Conservation (phyloP, 2,888 invertebrate genomes). For the Mythimna pallens region DNA sequence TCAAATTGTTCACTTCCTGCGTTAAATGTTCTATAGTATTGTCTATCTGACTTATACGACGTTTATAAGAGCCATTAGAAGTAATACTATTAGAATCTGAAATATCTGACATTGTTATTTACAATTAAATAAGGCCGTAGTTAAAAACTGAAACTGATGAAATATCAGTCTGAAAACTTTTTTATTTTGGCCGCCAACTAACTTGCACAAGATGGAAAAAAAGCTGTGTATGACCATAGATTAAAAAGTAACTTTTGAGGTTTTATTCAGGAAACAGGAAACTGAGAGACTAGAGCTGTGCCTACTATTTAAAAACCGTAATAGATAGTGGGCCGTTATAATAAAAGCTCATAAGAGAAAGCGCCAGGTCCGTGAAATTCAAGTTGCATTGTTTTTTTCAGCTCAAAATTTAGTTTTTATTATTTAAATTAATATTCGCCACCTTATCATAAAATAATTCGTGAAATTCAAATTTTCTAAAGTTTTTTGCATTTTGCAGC, state of each 20-base stretch:
- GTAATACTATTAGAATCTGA: not conserved
- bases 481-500: too few species aligned
- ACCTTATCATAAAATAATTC: too few species aligned
- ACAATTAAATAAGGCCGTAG: not conserved
- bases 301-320: too few species aligned
- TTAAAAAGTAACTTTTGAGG: not conserved
- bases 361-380: too few species aligned
- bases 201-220: not conserved
- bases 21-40: constrained; percentile 24
- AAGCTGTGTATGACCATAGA: not conserved
- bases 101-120: constrained; percentile 12
- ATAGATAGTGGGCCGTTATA: too few species aligned
- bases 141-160: not conserved
- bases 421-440: too few species aligned
- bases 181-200: not conserved
- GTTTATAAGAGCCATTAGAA: constrained; percentile 9
- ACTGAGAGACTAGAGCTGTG: too few species aligned
- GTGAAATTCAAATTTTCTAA: too few species aligned
- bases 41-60: constrained; percentile 35
- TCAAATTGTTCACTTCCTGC: not conserved
- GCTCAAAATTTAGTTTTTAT: too few species aligned
- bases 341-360: too few species aligned
- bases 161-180: not conserved
- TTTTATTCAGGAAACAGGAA: not conserved
- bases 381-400: too few species aligned